Conservation (phyloP, 1,140 invertebrate species). For the Cyrtorhinus lividipennis region DNA sequence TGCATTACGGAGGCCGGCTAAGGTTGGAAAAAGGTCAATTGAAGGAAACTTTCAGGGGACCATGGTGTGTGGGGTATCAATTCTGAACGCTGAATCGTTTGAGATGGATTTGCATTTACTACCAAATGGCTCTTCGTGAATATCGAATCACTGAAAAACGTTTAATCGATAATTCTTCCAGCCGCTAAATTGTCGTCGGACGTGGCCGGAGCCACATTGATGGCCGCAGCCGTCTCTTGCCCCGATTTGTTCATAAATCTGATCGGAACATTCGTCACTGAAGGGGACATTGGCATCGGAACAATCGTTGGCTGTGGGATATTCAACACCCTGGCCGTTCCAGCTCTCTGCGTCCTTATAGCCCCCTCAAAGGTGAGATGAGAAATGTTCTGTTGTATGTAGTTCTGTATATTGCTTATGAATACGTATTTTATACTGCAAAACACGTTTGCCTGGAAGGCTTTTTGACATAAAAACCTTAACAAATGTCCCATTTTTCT, state of each 20-base stretch:
- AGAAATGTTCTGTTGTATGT: constrained; percentile 38
- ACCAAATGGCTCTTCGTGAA: too few relatives aligned
- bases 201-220: constrained; percentile 40
- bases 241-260: constrained; percentile 42
- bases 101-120: too few relatives aligned
- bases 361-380: constrained; percentile 23
- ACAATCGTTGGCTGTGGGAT: constrained; percentile 54
- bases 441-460: not conserved
- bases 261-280: constrained; percentile 40
- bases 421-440: not conserved
- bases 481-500: too few relatives aligned
- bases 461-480: not conserved
- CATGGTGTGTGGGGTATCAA: too few relatives aligned
- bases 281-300: constrained; percentile 44
- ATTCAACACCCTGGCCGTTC: constrained; percentile 53
- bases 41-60: too few relatives aligned
- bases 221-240: constrained; percentile 48
- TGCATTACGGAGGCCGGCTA: too few relatives aligned
- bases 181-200: constrained; percentile 23
- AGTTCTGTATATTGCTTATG: not conserved
- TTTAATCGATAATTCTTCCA: constrained; percentile 19
- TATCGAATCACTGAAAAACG: too few relatives aligned
- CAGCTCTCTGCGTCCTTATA: constrained; percentile 45
- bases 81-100: too few relatives aligned
- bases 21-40: too few relatives aligned